Evolutionary conservation across 1,140 invertebrate species (phyloP), one percentile per base, ranked within the genome.

Genomic region (Leptopilina boulardi): DNA sequence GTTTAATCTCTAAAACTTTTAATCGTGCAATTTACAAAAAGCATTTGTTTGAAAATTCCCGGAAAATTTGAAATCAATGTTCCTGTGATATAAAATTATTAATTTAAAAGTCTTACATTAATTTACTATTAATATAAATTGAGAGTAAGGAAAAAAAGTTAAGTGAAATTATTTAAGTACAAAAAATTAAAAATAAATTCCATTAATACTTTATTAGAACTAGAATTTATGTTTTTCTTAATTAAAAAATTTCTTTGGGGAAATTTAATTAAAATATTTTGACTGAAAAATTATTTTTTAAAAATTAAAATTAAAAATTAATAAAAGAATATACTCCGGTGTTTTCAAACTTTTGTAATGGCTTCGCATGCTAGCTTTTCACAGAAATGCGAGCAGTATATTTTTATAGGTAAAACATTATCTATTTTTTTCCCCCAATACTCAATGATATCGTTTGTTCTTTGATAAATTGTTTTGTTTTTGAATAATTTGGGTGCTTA

Each of bases 401-500:
- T 23, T 9, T 23, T 3, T 30, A 34, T 4, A 66, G 8, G 21
- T 23, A 56, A 21, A n/a, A n/a, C n/a, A 23, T 56, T 3, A n/a
- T 13, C 15, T n/a, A 66, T 30, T n/a, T 34, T 5, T 66, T 66
- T 30, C 21, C 21, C 15, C n/a, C n/a, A n/a, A 23, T 30, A 34
- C 8, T 66, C 59, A n/a, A 26, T 66, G 23, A 66, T 30, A 66
- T 30, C 11, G n/a, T 26, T 66, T 66, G 30, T 38, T 38, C 2
- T 38, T 38, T 38, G 34, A 38, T 38, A 38, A 38, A 9, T 38
- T n/a, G 26, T 34, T 30, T 30, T 30, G 26, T 66, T 15, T n/a
- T 51, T 51, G 42, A 44, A 44, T 44, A 44, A 44, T 51, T 51
- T 51, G 47, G 47, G 47, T 51, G 15, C 47, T 51, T 51, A 51